phyloP scores from a whole-genome alignment of 2,797 vertebrate species.

The Pseudochirops cupreus region DNA sequence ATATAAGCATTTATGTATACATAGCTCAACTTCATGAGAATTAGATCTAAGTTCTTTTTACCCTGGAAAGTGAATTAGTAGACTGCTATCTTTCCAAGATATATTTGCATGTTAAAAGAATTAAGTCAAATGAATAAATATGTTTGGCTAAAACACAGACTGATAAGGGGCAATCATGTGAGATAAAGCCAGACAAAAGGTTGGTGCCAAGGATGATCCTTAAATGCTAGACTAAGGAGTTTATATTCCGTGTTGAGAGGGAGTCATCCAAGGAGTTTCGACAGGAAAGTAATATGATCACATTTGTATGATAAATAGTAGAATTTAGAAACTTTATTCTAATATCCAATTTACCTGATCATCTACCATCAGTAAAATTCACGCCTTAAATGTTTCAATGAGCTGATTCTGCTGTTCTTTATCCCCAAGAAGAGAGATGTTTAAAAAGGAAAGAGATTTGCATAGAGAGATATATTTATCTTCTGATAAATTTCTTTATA shows the following conservation, averaged over 20 bases:
- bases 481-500: neutral
- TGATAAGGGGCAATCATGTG: neutral
- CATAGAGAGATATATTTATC: conserved; percentile 5
- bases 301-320: neutral
- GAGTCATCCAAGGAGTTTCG: neutral
- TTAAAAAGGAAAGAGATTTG: neutral
- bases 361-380: neutral
- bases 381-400: neutral
- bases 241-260: neutral
- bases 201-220: neutral
- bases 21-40: neutral
- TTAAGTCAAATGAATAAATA: neutral
- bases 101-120: neutral
- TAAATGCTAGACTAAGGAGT: neutral
- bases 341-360: neutral
- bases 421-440: neutral
- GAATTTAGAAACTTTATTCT: neutral
- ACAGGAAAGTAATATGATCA: neutral
- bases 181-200: neutral
- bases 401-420: neutral
- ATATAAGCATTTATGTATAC: no score
- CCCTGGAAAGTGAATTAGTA: neutral
- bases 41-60: neutral
- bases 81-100: neutral
- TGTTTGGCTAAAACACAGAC: neutral